These are phyloP conservation scores for Polydrusus tereticollis DNA, from an alignment of 2,888 invertebrate genomes.

Conservation along the genomic window DNA sequence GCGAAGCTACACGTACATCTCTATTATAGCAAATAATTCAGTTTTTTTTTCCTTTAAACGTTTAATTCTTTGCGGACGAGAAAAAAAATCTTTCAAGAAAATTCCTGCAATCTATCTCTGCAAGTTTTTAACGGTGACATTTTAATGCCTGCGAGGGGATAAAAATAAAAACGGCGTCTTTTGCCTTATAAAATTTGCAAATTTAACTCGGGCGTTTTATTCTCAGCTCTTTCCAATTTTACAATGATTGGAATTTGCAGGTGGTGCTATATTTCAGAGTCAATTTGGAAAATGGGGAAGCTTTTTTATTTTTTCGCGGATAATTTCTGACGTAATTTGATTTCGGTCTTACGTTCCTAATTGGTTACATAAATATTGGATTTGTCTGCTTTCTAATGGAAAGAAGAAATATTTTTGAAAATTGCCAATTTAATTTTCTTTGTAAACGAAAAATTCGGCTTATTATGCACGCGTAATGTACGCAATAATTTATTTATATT, in stretches of 20 bases:
- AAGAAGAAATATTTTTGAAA: too few species aligned
- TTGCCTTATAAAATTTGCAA: slow-evolving; percentile 43
- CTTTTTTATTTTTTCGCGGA: slow-evolving; percentile 26
- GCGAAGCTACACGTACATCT: too few species aligned
- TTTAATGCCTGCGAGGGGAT: slow-evolving; percentile 27
- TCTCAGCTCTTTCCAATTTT: slow-evolving; percentile 34
- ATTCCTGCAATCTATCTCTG: slow-evolving; percentile 36
- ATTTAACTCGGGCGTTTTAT: slow-evolving; percentile 36
- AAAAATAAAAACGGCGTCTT: slow-evolving; percentile 25
- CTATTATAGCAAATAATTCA: too few species aligned
- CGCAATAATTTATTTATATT: too few species aligned
- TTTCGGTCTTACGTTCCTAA: slow-evolving; percentile 10
- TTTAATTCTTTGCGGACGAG: slow-evolving; percentile 37
- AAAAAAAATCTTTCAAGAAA: slow-evolving; percentile 18
- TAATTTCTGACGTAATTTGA: slow-evolving; percentile 22
- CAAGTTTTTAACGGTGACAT: slow-evolving; percentile 36
- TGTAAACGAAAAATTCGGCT: too few species aligned
- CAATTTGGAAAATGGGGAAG: slow-evolving; percentile 39
- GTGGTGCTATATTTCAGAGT: slow-evolving; percentile 46
- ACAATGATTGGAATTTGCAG: slow-evolving; percentile 46
- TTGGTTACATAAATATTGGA: background rate
- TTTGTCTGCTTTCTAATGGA: too few species aligned
- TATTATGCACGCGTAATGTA: too few species aligned
- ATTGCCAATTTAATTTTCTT: too few species aligned
- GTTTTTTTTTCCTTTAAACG: slow-evolving; percentile 26